Base-by-base conservation (phyloP, 1,140 invertebrate genomes). In the Pteromalus puparum region DNA sequence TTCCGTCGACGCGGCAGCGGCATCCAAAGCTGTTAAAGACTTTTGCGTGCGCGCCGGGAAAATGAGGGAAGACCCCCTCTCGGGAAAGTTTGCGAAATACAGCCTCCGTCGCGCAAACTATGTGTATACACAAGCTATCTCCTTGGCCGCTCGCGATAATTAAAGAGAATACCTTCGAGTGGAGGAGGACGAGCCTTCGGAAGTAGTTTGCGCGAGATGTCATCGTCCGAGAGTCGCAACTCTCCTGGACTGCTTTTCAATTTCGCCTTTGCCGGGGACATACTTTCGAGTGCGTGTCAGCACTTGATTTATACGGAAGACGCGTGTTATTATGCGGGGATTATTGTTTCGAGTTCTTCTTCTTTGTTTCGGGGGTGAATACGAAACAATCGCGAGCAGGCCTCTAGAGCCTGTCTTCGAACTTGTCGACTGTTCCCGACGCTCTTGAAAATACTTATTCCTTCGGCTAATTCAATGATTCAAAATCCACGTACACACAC, bases 21-120 rank as follows among this genome's bases (percentile, higher is more conserved):
- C 21, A 80, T 67, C 26, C 67, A 12, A 65, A 84, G 68, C 77
- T 80, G 46, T 84, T 75, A 80, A 65, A 46, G 77, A 84, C 76
- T 84, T 73, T 78, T 48, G 7, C 28, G 38, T 53, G 73, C 21
- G 24, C 18, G 28, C 15, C 28, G 9, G 34, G 70, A 46, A 76
- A 72, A 48, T 46, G 67, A 72, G 24, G 68, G 38, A 46, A 30
- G 38, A 68, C n/a, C 77, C n/a, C 21, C 21, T 21, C 28, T 67
- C 21, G 30, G 21, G 18, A 74, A 81, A 81, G 72, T 75, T 75
- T 82, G 28, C 18, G 34, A 82, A 75, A 67, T 82, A 82, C 21
- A 81, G 26, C 53, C 53, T 61, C 21, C 18, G 18, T 15, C 46
- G 73, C 76, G 9, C 76, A 18, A 74, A 42, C 72, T 74, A 30